Evolutionary conservation across 2,888 invertebrate species (phyloP), one percentile per base, ranked within the genome.

Genomic region (Drosophila glabriapex): DNA sequence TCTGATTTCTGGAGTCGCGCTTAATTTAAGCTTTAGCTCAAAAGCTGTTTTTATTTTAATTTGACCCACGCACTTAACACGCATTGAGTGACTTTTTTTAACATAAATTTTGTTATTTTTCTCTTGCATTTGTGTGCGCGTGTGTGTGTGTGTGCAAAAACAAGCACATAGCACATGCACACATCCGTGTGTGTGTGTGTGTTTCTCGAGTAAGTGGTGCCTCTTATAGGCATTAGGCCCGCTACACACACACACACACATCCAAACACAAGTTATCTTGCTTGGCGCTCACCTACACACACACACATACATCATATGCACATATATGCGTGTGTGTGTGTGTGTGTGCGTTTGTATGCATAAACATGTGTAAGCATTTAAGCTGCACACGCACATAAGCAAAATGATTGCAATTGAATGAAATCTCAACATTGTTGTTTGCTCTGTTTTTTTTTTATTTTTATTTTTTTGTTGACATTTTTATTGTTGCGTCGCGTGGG

Each of bases 11-110:
- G 41, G 56, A 72, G 50, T 61, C 63, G 49, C 64, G 64, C 65
- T 63, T 78, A 78, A 77, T 78, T 77, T 54, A 73, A 73, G 73
- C 68, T 78, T 68, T 60, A 12, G 58, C 72, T 63, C 50, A 16
- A 63, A 63, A n/a, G 25, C 37, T 61, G 37, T 49, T 63, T 37
- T 35, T 56, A 33, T 59, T 54, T 41, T 63, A 52, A 33, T 43
- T n/a, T 69, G 54, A 78, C 61, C 64, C 68, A 78, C 65, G 68
- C 78, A 68, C 16, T 35, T 37, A 22, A 68, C 22, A 60, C 43
- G 50, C 59, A 49, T 28, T 49, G 59, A 60, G 59, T 46, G 52
- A n/a, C 3, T 56, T 12, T 56, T 22, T 33, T 55, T 28, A 1
- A 19, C 37, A 39, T n/a, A 10, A n/a, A 25, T 67, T 35, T 64